Conservation (phyloP, 2,113 vertebrate genomes). For the Lutjanus erythropterus region DNA sequence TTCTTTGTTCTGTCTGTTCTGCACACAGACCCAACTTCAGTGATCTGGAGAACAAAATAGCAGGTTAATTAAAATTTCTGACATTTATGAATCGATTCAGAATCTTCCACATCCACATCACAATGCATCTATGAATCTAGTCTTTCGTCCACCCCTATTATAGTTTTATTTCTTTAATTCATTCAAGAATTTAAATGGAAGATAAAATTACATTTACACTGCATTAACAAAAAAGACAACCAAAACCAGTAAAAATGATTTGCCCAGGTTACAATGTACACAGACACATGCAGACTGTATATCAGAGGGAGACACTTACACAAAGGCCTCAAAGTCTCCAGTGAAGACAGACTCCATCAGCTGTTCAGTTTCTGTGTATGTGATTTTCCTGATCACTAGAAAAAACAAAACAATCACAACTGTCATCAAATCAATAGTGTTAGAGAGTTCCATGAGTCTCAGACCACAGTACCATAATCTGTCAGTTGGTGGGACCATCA, state of each 20-base stretch:
- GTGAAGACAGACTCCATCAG: constrained; percentile 1
- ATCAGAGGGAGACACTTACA: not conserved
- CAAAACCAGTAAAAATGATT: not conserved
- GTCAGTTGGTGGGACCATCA: no score
- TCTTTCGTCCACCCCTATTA: no score
- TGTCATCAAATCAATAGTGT: not conserved
- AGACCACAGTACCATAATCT: not conserved
- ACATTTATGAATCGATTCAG: no score
- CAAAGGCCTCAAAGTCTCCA: not conserved
- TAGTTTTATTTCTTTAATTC: no score
- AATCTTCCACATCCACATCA: no score
- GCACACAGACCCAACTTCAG: constrained; percentile 11
- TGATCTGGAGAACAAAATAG: constrained; percentile 23
- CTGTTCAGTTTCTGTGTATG: not conserved
- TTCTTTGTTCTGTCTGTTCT: not conserved
- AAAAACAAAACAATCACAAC: not conserved
- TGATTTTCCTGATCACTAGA: not conserved
- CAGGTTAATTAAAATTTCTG: not conserved
- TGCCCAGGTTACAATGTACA: not conserved
- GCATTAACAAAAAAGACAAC: not conserved
- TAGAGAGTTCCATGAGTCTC: not conserved
- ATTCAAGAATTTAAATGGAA: no score
- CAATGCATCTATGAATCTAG: no score
- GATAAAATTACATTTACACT: no score
- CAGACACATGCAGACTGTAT: not conserved